Evolutionary conservation across 2,113 vertebrate genomes (phyloP).

Genomic region (Cryptomyrus ogoouensis): DNA sequence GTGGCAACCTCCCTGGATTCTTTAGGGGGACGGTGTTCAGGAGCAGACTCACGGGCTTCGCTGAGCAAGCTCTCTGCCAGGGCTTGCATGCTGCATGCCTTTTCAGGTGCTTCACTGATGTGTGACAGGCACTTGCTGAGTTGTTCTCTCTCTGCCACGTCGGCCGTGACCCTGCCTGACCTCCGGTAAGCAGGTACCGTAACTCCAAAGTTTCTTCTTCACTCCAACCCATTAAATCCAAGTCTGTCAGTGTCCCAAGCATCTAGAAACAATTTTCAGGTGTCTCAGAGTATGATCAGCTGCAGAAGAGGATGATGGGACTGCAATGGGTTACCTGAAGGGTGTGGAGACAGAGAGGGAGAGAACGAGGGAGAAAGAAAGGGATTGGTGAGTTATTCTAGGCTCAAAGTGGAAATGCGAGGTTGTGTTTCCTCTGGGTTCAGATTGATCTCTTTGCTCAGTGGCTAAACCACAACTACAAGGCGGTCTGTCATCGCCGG

Average conservation of each 20-base stretch:
- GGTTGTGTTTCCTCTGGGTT: slow-evolving; percentile 7
- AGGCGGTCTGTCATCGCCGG: slow-evolving; percentile 53
- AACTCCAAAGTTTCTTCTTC: background rate
- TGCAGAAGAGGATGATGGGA: background rate
- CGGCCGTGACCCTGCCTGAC: background rate
- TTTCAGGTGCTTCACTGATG: background rate
- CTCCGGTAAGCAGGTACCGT: background rate
- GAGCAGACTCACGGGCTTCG: background rate
- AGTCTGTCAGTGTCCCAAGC: background rate
- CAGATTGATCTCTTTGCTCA: slow-evolving; percentile 46
- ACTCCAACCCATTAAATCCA: background rate
- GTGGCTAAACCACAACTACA: slow-evolving; percentile 50
- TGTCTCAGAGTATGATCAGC: background rate
- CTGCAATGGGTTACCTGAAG: background rate
- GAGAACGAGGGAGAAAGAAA: slow-evolving; percentile 20
- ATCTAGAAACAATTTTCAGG: background rate
- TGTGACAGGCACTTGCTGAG: background rate
- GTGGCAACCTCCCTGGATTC: background rate
- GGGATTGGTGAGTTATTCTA: background rate
- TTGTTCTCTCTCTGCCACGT: background rate
- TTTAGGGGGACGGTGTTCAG: background rate
- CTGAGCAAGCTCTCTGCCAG: background rate
- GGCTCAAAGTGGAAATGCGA: slow-evolving; percentile 44
- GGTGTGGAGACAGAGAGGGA: slow-evolving; percentile 10
- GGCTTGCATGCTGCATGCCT: background rate